Conservation (phyloP, 2,113 vertebrate species). For the Galemys pyrenaicus region DNA sequence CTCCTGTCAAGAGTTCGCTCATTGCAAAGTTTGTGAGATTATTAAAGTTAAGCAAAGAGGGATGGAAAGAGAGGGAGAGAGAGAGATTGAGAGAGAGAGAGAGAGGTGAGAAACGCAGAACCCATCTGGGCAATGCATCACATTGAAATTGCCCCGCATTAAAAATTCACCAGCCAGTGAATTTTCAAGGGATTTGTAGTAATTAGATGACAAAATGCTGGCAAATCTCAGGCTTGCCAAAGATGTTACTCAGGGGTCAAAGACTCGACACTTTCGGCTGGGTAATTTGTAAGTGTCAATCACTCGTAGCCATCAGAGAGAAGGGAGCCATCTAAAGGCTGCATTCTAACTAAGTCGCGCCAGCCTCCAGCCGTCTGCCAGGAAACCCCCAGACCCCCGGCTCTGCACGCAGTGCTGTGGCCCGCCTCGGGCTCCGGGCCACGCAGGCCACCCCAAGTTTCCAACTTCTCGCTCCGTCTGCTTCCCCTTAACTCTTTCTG, state of each 20-base stretch:
- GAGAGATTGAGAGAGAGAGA: background rate
- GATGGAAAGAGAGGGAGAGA: background rate
- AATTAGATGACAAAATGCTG: constrained; percentile 99
- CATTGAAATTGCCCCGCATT: constrained; percentile 91
- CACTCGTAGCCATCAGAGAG: constrained; percentile 93
- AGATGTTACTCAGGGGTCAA: constrained; percentile 98
- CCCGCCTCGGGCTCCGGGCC: background rate
- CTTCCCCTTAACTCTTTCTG: background rate
- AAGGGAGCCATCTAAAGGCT: constrained; percentile 78
- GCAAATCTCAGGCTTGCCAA: constrained; percentile 93
- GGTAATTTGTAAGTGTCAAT: constrained; percentile 99
- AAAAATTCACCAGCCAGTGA: constrained; percentile 98
- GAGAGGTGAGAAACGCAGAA: constrained; percentile 64
- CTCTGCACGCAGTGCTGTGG: background rate
- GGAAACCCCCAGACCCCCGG: background rate
- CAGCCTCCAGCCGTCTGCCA: constrained; percentile 37
- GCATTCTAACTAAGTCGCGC: constrained; percentile 85
- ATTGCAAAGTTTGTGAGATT: constrained; percentile 65
- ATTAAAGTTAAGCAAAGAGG: constrained; percentile 64
- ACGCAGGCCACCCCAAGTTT: background rate
- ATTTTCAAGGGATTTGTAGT: constrained; percentile 99
- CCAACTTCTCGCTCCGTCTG: background rate
- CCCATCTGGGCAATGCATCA: constrained; percentile 87
- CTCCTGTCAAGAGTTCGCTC: background rate
- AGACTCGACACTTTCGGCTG: constrained; percentile 97